These are phyloP conservation scores for Aleiodes testaceus DNA, from an alignment of 2,888 invertebrate genomes.

Conservation along the genomic window DNA sequence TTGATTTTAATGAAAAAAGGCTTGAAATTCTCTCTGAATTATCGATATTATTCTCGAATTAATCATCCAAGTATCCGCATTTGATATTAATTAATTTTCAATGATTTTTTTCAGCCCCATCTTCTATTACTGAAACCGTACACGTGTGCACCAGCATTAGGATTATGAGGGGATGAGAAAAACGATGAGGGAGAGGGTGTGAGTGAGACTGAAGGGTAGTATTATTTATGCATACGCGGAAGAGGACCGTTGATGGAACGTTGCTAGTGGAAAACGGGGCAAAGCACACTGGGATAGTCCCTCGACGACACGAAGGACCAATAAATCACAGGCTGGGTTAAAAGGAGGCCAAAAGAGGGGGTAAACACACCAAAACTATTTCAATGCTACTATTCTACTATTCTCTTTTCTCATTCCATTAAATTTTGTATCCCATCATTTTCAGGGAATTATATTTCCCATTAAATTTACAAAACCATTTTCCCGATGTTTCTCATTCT, in stretches of 20 bases:
- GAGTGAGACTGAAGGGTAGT: constrained; percentile 32
- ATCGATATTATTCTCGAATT: too few relatives aligned
- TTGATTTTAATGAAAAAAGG: too few relatives aligned
- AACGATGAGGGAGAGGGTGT: background rate
- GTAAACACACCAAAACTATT: constrained; percentile 37
- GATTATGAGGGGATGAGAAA: background rate
- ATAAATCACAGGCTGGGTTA: constrained; percentile 40
- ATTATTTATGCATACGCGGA: constrained; percentile 47
- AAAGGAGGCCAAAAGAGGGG: background rate
- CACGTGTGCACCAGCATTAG: too few relatives aligned
- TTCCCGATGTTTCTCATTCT: background rate
- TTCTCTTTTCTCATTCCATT: background rate
- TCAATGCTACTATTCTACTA: constrained; percentile 17
- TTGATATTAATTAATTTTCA: too few relatives aligned
- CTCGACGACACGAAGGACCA: constrained; percentile 42
- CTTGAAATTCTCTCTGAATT: too few relatives aligned
- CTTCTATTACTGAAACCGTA: too few relatives aligned
- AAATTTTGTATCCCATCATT: constrained; percentile 46
- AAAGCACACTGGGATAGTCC: constrained; percentile 35
- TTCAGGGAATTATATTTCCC: constrained; percentile 44
- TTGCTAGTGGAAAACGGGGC: constrained; percentile 42
- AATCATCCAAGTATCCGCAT: too few relatives aligned
- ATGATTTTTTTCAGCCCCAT: too few relatives aligned
- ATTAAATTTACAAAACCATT: background rate
- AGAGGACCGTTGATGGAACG: constrained; percentile 44